Percentiles rank a stretch among this genome's conserved stretches.
Evolutionary conservation across 2,888 invertebrate species (phyloP).

Genomic region (Penaeus monodon): DNA sequence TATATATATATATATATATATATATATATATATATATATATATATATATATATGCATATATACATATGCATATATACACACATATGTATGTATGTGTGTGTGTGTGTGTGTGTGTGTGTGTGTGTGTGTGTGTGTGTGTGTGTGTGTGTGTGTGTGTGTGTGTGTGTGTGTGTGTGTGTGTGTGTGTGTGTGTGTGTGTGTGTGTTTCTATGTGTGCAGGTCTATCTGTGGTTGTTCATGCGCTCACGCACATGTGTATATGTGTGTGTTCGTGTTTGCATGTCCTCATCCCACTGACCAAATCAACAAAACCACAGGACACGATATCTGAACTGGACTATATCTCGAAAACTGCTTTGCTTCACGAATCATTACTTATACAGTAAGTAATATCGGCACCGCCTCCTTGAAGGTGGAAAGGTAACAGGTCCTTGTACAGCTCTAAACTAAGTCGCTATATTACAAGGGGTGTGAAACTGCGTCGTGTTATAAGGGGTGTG

Average conservation of each 20-base stretch:
- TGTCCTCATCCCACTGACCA: no score
- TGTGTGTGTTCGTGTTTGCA: no score
- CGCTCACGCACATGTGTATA: no score
- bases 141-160: not conserved
- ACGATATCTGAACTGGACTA: no score
- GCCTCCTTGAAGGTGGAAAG: slow-evolving; percentile 61
- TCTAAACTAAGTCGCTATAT: slow-evolving; percentile 29
- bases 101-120: slow-evolving; percentile 2
- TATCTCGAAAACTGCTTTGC: no score
- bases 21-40: not conserved
- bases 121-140: not conserved
- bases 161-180: not conserved
- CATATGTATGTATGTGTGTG: not conserved
- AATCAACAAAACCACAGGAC: no score
- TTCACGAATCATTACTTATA: not conserved
- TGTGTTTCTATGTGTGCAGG: not conserved
- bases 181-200: not conserved
- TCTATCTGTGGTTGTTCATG: not conserved
- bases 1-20: not conserved
- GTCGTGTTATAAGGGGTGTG: slow-evolving; percentile 9
- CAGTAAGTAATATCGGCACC: not conserved
- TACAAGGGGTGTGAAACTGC: not conserved
- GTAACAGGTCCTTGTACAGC: slow-evolving; percentile 41
- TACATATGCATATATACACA: not conserved
- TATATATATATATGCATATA: not conserved